Conservation (phyloP, 2,888 invertebrate species). For the Lamproptera curius region DNA sequence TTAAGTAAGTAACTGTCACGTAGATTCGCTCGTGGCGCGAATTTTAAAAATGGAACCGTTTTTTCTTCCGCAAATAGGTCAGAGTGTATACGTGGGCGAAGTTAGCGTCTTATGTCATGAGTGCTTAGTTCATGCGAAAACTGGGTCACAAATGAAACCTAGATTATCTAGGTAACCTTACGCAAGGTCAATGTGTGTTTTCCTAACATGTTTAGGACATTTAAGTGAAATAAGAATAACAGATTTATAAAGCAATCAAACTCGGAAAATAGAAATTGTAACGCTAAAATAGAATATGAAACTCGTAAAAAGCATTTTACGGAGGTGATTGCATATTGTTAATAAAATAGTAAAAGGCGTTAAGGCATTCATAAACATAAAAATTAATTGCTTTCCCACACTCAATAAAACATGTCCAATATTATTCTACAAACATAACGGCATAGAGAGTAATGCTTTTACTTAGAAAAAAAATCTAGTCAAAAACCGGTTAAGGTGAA, state of each 20-base stretch:
- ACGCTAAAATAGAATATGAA: not conserved
- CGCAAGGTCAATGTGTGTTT: conserved; percentile 23
- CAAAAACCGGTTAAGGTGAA: conserved; percentile 50
- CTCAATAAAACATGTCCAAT: conserved; percentile 23
- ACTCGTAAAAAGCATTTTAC: not conserved
- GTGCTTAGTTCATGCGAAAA: conserved; percentile 14
- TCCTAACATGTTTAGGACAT: too few relatives aligned
- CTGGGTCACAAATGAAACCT: conserved; percentile 23
- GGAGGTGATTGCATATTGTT: not conserved
- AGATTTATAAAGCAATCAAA: too few relatives aligned
- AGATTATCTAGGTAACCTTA: conserved; percentile 25
- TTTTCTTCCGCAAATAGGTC: conserved; percentile 46
- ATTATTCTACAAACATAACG: conserved; percentile 34
- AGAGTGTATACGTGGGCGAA: conserved; percentile 45
- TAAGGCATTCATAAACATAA: conserved; percentile 10
- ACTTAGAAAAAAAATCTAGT: conserved; percentile 31
- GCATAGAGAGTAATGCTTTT: conserved; percentile 28
- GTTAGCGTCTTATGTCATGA: conserved; percentile 21
- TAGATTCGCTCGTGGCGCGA: conserved; percentile 47
- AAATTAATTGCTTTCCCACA: conserved; percentile 22
- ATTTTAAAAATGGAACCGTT: conserved; percentile 60
- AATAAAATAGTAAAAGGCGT: conserved; percentile 1
- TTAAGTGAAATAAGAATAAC: too few relatives aligned
- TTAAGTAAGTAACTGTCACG: conserved; percentile 29
- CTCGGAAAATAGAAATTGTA: too few relatives aligned